Conservation (phyloP, 2,797 vertebrate genomes). For the Betta splendens region DNA sequence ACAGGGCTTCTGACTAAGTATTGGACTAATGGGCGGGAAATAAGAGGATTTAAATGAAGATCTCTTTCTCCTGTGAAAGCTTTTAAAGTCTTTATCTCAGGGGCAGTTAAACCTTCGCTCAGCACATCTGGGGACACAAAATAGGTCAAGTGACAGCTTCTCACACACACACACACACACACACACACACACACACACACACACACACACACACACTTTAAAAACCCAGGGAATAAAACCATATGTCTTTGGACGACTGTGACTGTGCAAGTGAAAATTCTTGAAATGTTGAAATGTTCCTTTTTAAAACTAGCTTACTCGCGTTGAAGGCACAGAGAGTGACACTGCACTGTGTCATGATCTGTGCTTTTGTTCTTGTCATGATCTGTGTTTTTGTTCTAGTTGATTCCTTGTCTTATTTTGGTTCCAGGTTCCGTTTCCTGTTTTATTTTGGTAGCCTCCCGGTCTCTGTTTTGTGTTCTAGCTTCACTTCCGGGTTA, state of each 20-base stretch:
- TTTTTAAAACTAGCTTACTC: conserved; percentile 1
- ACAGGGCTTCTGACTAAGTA: conserved; percentile 4
- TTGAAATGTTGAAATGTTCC: background rate
- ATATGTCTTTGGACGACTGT: background rate
- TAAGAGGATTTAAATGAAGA: conserved; percentile 16
- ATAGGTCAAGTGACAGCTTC: conserved; percentile 20
- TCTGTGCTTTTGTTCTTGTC: too few relatives aligned
- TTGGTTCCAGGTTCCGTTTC: too few relatives aligned
- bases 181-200: conserved; percentile 10
- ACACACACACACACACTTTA: background rate
- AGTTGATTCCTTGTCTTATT: too few relatives aligned
- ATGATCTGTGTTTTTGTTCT: too few relatives aligned
- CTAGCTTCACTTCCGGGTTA: too few relatives aligned
- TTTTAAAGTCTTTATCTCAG: conserved; percentile 21
- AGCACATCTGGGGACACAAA: conserved; percentile 11
- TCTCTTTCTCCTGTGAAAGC: conserved; percentile 13
- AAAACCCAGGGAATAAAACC: background rate
- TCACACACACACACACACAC: background rate
- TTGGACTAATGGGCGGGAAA: conserved; percentile 9
- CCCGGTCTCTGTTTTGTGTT: too few relatives aligned
- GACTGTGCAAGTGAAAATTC: background rate
- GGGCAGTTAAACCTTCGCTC: conserved; percentile 19
- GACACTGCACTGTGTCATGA: background rate
- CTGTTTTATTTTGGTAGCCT: too few relatives aligned
- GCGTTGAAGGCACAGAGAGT: conserved; percentile 3